Base-by-base conservation (phyloP, 2,888 invertebrate species). In the Pseudeuparius sepicola region DNA sequence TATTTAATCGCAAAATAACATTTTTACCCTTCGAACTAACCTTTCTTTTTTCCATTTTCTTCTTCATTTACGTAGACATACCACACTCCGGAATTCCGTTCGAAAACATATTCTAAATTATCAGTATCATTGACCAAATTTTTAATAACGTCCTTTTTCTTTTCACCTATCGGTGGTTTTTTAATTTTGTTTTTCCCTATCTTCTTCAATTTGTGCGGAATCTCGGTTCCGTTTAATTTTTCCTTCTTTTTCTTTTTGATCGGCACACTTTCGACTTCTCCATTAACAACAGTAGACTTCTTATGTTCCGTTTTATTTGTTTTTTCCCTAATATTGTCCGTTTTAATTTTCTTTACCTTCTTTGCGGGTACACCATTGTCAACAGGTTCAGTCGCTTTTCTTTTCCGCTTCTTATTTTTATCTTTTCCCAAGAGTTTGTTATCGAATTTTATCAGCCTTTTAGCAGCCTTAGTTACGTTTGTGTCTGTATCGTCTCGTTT, bases 61-160 rank as follows among this genome's bases (percentile, higher is more conserved):
- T n/a, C n/a, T n/a, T n/a, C n/a, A n/a, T n/a, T n/a, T n/a, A n/a
- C n/a, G n/a, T n/a, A n/a, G n/a, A n/a, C n/a, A n/a, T n/a, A n/a
- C 62, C 62, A 62, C 2, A 48, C 48, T 2, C 62, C 62, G 0
- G 60, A 60, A 45, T 60, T 59, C 16, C 57, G 44, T 36, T 49
- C 44, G 32, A 61, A 58, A 4, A 50, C 32, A 30, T 48, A 48
- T 36, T 57, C 53, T 10, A n/a, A n/a, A n/a, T n/a, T n/a, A n/a
- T n/a, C n/a, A n/a, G n/a, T n/a, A n/a, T n/a, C n/a, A n/a, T n/a
- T n/a, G n/a, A n/a, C n/a, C n/a, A n/a, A n/a, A n/a, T n/a, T n/a
- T n/a, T n/a, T n/a, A n/a, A n/a, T n/a, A n/a, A n/a, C n/a, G n/a
- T n/a, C n/a, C n/a, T n/a, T n/a, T n/a, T n/a, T n/a, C n/a, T n/a